These are phyloP conservation scores for Lathamus discolor DNA, from an alignment of 2,113 vertebrate genomes.

Conservation along the genomic window DNA sequence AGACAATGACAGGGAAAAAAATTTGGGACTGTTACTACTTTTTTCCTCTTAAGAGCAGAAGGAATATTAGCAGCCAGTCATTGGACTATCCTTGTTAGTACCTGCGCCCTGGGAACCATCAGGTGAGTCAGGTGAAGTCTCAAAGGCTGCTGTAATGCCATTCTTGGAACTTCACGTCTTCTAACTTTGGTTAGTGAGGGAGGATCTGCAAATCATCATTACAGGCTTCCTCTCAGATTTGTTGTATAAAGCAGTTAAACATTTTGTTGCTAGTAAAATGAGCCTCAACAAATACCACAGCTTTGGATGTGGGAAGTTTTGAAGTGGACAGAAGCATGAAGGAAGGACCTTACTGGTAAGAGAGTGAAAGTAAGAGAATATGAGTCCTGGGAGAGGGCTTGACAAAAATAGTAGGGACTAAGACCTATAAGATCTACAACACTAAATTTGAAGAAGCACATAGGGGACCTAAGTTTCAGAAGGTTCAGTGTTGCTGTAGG, in stretches of 20 bases:
- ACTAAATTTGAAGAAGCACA: not conserved
- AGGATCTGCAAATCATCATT: not conserved
- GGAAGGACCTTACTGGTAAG: not conserved
- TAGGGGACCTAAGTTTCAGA: not conserved
- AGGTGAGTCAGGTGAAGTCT: not conserved
- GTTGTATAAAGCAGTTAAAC: not conserved
- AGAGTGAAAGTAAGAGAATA: not conserved
- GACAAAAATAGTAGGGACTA: not conserved
- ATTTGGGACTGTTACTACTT: not conserved
- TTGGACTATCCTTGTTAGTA: not conserved
- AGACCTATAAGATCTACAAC: not conserved
- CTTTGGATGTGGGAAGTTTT: not conserved
- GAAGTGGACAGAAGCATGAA: not conserved
- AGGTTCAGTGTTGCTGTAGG: not conserved
- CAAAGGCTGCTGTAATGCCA: not conserved
- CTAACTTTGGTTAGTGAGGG: not conserved
- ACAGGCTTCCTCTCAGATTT: not conserved
- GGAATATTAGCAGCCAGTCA: not conserved
- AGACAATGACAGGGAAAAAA: not conserved
- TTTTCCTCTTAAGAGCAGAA: not conserved
- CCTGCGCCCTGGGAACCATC: not conserved
- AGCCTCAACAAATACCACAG: not conserved
- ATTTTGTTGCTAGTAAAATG: not conserved
- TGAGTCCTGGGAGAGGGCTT: not conserved
- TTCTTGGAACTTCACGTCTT: not conserved